Base-by-base conservation (phyloP, 2,113 vertebrate genomes). In the Notarius quadriscutis region DNA sequence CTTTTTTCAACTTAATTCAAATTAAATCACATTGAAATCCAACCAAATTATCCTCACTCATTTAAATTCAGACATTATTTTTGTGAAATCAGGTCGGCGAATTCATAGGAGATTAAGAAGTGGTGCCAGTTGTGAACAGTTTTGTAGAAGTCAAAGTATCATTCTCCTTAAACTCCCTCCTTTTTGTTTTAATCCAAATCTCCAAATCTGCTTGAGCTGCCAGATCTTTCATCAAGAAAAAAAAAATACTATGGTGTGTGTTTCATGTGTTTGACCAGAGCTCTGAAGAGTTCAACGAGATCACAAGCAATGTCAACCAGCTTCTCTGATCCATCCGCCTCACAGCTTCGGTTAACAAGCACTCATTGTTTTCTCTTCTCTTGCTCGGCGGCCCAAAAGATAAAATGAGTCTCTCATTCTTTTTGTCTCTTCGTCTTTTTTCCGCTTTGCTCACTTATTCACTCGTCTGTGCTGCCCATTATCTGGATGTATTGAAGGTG, bases 401-500 rank as follows among this genome's bases (percentile, higher is more conserved):
- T 91, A 86, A 94, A 93, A 94, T 87, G 91, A 87, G 91, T 88
- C 84, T 83, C 81, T 89, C 86, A 80, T 85, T 83, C 84, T 84
- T 86, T 78, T 75, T 88, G 81, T 90, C 80, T 86, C 22, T 62
- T 81, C 51, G 41, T 58, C 53, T 69, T 58, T 78, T 81, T 85
- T 86, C 82, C 25, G 20, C 65, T 84, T 77, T 51, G 60, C 84
- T 86, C 58, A 30, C 75, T 84, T 77, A 86, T 88, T 90, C 84
- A 84, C 74, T 85, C 86, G 75, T 88, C 80, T 79, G 65, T 78
- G n/a, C 72, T 87, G 87, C 67, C 85, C 90, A 94, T 95, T 94
- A 95, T 95, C 92, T 90, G 90, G 74, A 89, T 91, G 91, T 92
- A 94, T 93, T 95, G 94, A 93, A 94, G 93, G 93, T 91, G 67